Evolutionary conservation across 2,797 vertebrate genomes (phyloP), one percentile per base, ranked within the genome.

Genomic region (Phalloptychus januarius): DNA sequence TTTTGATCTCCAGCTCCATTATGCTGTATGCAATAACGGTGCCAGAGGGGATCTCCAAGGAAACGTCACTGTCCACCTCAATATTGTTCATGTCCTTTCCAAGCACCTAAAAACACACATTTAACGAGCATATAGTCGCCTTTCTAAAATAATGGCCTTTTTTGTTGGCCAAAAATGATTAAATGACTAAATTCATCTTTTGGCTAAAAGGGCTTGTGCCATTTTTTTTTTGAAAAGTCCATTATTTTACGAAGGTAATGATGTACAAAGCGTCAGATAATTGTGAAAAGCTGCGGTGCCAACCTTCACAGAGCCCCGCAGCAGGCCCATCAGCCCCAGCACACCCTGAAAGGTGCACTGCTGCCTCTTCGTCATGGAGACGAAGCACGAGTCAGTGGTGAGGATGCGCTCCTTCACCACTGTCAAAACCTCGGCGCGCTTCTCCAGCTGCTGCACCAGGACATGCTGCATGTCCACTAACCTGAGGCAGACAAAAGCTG

Each of bases 1-100:
- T 88, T 69, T 95, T 96, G 78, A 99, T 89, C 5, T 94, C 93
- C 70, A 99, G 88, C 79, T 98, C 96, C 11, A 95, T 92, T 75
- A 98, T 83, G 74, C 96, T 92, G 0, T 96, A 99, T 4, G 98
- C 98, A 25, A 99, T 90, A 52, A 97, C 87, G 0, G 97, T 97
- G 25, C 89, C 79, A 2, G 96, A 82, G 1, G 97, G 97, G 83
- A 99, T 97, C 91, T 96, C 96, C 84, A 98, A 78, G 36, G 94
- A 92, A 80, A 97, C 93, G 0, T 91, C 95, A 18, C 92, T 93
- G 87, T 96, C 95, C 42, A 84, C 87, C 45, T 89, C 11, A 23
- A 96, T 1, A 10, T 82, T 94, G 78, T 91, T 95, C 1, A 79
- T 88, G 63, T 97, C 94, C n/a, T 88, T 91, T 7, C 95, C 93